These are phyloP conservation scores for Endotricha flammealis DNA, from an alignment of 2,888 invertebrate species.

Conservation along the genomic window DNA sequence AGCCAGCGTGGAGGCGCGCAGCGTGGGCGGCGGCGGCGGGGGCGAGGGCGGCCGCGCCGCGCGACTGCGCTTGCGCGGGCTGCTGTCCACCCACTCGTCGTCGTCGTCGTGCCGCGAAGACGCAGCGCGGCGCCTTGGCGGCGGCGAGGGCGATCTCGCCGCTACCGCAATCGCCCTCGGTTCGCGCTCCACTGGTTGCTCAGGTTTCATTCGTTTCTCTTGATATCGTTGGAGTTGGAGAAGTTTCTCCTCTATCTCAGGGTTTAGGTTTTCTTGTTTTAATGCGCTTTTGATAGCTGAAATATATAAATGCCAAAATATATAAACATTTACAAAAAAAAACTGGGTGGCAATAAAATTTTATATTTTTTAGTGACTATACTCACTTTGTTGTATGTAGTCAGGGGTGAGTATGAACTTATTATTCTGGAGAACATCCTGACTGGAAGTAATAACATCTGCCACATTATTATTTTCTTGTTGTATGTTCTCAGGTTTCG, in stretches of 20 bases:
- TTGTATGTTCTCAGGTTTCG: conserved; percentile 59
- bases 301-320: conserved; percentile 25
- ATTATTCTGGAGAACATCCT: conserved; percentile 47
- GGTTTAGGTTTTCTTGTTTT: conserved; percentile 93
- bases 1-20: too few relatives aligned
- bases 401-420: conserved; percentile 93
- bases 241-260: conserved; percentile 94
- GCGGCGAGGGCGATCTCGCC: conserved; percentile 39
- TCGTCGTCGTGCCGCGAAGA: conserved; percentile 56
- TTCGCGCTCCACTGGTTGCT: conserved; percentile 56
- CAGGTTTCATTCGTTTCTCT: conserved; percentile 85
- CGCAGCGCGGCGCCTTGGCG: conserved; percentile 45
- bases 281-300: conserved; percentile 94
- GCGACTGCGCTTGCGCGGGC: conserved; percentile 51
- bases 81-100: conserved; percentile 64
- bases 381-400: conserved; percentile 96
- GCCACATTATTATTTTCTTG: conserved; percentile 61
- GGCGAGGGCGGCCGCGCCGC: conserved; percentile 25
- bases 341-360: not conserved
- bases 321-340: conserved; percentile 1
- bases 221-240: conserved; percentile 92
- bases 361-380: conserved; percentile 14
- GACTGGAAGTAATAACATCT: conserved; percentile 53
- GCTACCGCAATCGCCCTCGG: conserved; percentile 36
- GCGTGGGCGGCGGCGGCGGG: conserved; percentile 17